Base-by-base conservation (phyloP, 2,113 vertebrate species). In the Otocyon megalotis region DNA sequence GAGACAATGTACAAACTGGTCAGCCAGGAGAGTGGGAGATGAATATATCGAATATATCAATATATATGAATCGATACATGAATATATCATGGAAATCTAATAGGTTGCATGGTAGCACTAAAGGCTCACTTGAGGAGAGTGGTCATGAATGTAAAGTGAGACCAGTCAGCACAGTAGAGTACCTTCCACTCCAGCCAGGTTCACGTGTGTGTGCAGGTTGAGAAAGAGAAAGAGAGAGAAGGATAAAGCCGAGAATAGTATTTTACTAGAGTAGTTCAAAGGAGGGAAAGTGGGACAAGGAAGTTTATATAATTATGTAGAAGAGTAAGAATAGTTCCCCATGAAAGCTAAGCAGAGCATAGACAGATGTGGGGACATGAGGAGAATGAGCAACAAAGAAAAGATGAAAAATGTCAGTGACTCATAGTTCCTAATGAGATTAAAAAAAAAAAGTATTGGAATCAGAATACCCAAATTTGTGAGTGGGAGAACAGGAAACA, bases 61-160 rank as follows among this genome's bases (percentile, higher is more conserved):
- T 43, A 43, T 43, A 8, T 43, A 43, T 43, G 43, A 43, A 43
- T 43, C 43, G 7, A 43, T 43, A 43, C 8, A 43, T 43, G 20
- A 50, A 83, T 0, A 74, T 30, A 19, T 20, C n/a, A 26, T 13
- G 56, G 30, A 79, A 74, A 90, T 32, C 3, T 13, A 88, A 65
- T 16, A 12, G 63, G 7, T 15, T 72, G 15, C 3, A 2, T 15
- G 37, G 67, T 12, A 37, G 48, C 2, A 3, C 2, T 1, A 8
- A 62, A 53, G 62, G 30, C 13, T 28, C 24, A n/a, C 28, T 67
- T 67, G n/a, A 56, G 37, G 86, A 32, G 4, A 56, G 32, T 58
- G 24, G 48, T 37, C 48, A 14, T n/a, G 67, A 63, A 37, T 56
- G 32, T 71, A 30, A n/a, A 50, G 17, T 35, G 88, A 85, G 65